Conservation (phyloP, 2,888 invertebrate species). For the Kuschelorhynchus macadamiae region DNA sequence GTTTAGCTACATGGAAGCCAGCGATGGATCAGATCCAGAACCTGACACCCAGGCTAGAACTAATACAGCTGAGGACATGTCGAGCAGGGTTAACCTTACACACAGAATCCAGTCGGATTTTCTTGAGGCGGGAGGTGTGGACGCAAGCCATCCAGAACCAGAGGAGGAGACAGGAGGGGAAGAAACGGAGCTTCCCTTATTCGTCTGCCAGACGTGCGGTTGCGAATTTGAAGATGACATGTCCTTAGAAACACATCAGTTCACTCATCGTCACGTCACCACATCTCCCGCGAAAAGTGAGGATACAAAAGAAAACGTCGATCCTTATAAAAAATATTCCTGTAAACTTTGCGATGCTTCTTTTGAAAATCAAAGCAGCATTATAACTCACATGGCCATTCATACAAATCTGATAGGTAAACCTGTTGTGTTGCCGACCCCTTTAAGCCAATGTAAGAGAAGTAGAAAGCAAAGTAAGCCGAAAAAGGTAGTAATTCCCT, state of each 20-base stretch:
- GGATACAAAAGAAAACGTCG: slow-evolving; percentile 67
- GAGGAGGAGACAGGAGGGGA: slow-evolving; percentile 63
- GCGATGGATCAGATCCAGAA: slow-evolving; percentile 77
- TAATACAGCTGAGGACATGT: slow-evolving; percentile 67
- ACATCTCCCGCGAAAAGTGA: slow-evolving; percentile 70
- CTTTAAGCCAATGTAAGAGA: slow-evolving; percentile 59
- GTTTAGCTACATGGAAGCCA: slow-evolving; percentile 82
- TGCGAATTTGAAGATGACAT: slow-evolving; percentile 72
- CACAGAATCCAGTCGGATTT: slow-evolving; percentile 72
- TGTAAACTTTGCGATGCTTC: slow-evolving; percentile 69
- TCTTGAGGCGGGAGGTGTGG: slow-evolving; percentile 76
- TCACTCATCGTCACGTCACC: slow-evolving; percentile 68
- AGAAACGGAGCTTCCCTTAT: slow-evolving; percentile 68
- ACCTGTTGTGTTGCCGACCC: slow-evolving; percentile 58
- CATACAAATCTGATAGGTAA: slow-evolving; percentile 65
- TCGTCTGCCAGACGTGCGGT: slow-evolving; percentile 71
- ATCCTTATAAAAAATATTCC: slow-evolving; percentile 66
- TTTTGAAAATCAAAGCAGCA: slow-evolving; percentile 68
- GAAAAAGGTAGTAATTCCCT: slow-evolving; percentile 67
- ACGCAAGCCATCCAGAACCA: slow-evolving; percentile 63
- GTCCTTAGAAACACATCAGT: slow-evolving; percentile 70
- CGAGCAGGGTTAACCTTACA: slow-evolving; percentile 60
- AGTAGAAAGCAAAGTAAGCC: slow-evolving; percentile 71
- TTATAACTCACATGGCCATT: slow-evolving; percentile 70
- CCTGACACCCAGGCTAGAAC: slow-evolving; percentile 63